These are phyloP conservation scores for Uloborus plumipes DNA, from an alignment of 2,888 invertebrate genomes.

Conservation along the genomic window DNA sequence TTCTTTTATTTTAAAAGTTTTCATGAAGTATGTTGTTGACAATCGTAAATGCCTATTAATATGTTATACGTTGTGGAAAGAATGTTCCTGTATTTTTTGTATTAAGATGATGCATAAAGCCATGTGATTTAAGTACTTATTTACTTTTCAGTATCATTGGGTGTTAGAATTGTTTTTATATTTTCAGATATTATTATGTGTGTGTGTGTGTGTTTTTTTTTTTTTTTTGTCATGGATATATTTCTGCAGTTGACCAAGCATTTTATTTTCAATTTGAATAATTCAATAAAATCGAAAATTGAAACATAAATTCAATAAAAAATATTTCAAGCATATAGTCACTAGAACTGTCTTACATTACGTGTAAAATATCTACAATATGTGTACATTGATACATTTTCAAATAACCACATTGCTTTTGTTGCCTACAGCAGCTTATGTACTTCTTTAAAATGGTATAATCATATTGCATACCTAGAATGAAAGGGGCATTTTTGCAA, in stretches of 20 bases:
- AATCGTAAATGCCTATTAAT: constrained; percentile 33
- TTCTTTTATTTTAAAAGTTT: constrained; percentile 21
- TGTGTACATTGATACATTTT: too few relatives aligned
- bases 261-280: background rate
- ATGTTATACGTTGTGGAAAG: constrained; percentile 23
- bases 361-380: too few relatives aligned
- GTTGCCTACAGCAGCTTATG: too few relatives aligned
- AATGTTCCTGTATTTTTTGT: constrained; percentile 52
- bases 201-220: too few relatives aligned
- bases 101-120: constrained; percentile 1
- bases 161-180: background rate
- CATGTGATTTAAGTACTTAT: constrained; percentile 48
- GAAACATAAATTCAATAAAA: too few relatives aligned
- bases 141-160: constrained; percentile 8
- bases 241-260: background rate
- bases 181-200: background rate
- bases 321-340: too few relatives aligned
- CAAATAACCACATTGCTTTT: too few relatives aligned
- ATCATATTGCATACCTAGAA: too few relatives aligned
- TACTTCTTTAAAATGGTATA: too few relatives aligned
- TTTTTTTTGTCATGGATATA: background rate
- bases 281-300: background rate
- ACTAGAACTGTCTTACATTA: too few relatives aligned
- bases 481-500: too few relatives aligned
- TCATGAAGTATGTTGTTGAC: constrained; percentile 42